These are phyloP conservation scores for Cydia pomonella DNA, from an alignment of 1,140 invertebrate species.

Conservation along the genomic window DNA sequence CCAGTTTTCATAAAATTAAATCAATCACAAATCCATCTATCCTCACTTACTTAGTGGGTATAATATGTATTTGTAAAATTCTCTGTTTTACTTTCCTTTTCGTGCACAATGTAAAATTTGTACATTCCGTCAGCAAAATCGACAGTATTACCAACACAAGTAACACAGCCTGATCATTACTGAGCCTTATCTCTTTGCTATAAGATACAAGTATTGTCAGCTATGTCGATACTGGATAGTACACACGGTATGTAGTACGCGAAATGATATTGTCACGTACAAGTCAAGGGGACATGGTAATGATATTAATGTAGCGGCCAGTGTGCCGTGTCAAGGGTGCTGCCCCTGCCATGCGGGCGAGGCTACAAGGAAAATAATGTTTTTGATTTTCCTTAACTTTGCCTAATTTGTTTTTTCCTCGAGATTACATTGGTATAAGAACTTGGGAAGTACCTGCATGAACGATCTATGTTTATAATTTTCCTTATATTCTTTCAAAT, in stretches of 20 bases:
- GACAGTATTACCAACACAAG: background rate
- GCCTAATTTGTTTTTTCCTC: background rate
- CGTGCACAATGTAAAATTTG: background rate
- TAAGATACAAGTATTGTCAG: background rate
- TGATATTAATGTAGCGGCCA: slow-evolving; percentile 29
- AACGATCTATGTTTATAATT: background rate
- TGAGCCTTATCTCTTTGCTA: too few relatives aligned
- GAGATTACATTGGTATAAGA: background rate
- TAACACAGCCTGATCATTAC: too few relatives aligned
- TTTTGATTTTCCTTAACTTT: slow-evolving; percentile 21
- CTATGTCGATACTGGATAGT: background rate
- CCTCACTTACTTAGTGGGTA: too few relatives aligned
- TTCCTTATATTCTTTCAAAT: background rate
- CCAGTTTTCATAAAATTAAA: too few relatives aligned
- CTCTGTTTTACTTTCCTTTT: too few relatives aligned
- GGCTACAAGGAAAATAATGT: slow-evolving; percentile 8
- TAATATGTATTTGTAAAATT: too few relatives aligned
- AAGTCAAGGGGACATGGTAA: slow-evolving; percentile 30
- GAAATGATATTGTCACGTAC: slow-evolving; percentile 24
- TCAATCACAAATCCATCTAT: too few relatives aligned
- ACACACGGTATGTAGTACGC: background rate
- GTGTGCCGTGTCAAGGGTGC: slow-evolving; percentile 27
- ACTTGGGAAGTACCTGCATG: background rate
- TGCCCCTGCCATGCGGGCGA: slow-evolving; percentile 19
- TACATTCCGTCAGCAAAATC: background rate